These are phyloP conservation scores for Ictalurus furcatus DNA, from an alignment of 2,113 vertebrate genomes.

Conservation along the genomic window DNA sequence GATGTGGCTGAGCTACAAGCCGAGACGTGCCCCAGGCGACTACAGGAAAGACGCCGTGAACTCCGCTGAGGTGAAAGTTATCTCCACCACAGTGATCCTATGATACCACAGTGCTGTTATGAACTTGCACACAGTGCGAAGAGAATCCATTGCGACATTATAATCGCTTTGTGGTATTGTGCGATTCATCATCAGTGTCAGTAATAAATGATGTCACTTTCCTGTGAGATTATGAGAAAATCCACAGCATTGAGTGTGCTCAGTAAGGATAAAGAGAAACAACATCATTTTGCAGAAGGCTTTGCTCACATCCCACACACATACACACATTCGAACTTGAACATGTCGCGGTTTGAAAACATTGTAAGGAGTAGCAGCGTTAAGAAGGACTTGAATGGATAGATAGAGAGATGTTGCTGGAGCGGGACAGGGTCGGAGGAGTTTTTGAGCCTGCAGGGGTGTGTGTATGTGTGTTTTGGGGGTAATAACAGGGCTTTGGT, in stretches of 20 bases:
- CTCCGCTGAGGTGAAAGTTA: slow-evolving; percentile 7
- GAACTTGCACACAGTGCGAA: neutral
- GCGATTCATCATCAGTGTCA: neutral
- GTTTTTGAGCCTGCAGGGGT: slow-evolving; percentile 64
- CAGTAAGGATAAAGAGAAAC: neutral
- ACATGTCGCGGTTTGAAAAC: neutral
- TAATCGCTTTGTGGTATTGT: neutral
- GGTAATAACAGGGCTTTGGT: slow-evolving; percentile 78
- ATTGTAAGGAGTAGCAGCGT: neutral
- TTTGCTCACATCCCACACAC: neutral
- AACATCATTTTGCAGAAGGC: neutral
- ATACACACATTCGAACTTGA: neutral
- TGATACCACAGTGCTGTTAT: neutral
- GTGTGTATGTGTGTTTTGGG: slow-evolving; percentile 47
- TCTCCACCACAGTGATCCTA: neutral
- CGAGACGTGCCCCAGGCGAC: neutral
- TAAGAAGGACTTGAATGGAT: neutral
- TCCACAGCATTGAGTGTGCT: neutral
- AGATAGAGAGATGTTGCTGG: slow-evolving; percentile 25
- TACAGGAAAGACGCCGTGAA: neutral
- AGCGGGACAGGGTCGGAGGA: slow-evolving; percentile 49
- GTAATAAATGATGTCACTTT: slow-evolving; percentile 21
- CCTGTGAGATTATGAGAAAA: slow-evolving; percentile 28
- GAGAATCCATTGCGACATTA: neutral
- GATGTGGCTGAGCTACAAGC: neutral